These are phyloP conservation scores for Malachius bipustulatus DNA, from an alignment of 2,888 invertebrate species.

Conservation along the genomic window DNA sequence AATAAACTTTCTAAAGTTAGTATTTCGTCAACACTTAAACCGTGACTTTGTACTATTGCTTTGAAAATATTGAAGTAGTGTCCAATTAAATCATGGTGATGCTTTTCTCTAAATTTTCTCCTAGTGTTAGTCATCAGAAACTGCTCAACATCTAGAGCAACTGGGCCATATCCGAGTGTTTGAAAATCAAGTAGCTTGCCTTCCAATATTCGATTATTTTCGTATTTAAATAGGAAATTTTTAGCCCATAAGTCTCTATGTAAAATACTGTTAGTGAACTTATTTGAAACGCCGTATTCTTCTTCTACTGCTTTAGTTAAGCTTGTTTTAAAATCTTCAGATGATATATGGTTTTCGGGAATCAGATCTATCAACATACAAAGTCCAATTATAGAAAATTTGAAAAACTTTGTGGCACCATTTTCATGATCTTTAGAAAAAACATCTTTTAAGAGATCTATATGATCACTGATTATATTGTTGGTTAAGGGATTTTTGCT, in stretches of 20 bases:
- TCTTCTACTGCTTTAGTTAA: conserved; percentile 11
- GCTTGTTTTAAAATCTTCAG: conserved; percentile 18
- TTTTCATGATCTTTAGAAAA: conserved; percentile 18
- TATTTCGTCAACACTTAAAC: conserved; percentile 16
- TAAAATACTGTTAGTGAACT: conserved; percentile 20
- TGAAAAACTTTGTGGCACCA: conserved; percentile 18
- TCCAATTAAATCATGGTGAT: conserved; percentile 22
- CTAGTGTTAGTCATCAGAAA: conserved; percentile 26
- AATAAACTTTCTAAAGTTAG: conserved; percentile 20
- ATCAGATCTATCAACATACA: conserved; percentile 22
- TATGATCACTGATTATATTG: conserved; percentile 19
- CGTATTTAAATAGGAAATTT: conserved; percentile 27
- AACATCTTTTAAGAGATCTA: conserved; percentile 22
- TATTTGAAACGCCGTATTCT: not conserved
- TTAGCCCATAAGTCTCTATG: conserved; percentile 31
- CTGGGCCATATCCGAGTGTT: conserved; percentile 25
- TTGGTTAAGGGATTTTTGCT: conserved; percentile 17
- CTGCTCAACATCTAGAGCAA: conserved; percentile 25
- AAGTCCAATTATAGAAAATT: conserved; percentile 21
- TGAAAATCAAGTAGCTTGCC: conserved; percentile 29
- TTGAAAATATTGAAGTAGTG: conserved; percentile 25
- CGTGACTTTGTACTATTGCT: conserved; percentile 14
- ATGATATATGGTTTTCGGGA: conserved; percentile 16
- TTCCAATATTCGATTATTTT: conserved; percentile 14
- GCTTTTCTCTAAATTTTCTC: conserved; percentile 20